Percentiles rank a stretch among this genome's conserved stretches.
Conservation (phyloP, 1,140 invertebrate genomes). For the Ceratitis capitata region DNA sequence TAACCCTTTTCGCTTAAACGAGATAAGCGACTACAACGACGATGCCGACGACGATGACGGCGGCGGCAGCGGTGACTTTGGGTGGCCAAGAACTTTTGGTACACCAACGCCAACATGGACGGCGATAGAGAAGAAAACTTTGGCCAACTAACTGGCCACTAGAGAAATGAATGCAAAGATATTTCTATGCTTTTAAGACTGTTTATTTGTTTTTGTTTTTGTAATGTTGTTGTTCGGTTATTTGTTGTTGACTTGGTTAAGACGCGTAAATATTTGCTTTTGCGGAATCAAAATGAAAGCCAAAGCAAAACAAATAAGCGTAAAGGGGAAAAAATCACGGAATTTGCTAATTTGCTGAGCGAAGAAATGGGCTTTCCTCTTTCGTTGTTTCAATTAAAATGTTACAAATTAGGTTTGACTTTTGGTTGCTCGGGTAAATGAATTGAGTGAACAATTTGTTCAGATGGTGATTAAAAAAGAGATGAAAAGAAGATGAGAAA, state of each 20-base stretch:
- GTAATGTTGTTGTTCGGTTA: not conserved
- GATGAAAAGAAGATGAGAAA: no score
- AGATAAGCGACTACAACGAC: not conserved
- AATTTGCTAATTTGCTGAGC: slow-evolving; percentile 23
- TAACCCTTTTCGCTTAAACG: slow-evolving; percentile 29
- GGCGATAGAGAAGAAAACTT: not conserved
- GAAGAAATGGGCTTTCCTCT: not conserved
- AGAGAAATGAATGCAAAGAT: not conserved
- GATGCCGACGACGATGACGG: not conserved
- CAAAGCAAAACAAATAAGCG: not conserved
- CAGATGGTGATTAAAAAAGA: no score
- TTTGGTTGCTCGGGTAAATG: not conserved
- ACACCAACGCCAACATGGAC: not conserved
- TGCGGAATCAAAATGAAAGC: not conserved
- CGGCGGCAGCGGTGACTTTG: not conserved
- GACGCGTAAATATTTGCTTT: slow-evolving; percentile 28
- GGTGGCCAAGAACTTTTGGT: slow-evolving; percentile 15
- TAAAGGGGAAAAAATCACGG: not conserved
- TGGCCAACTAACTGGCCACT: slow-evolving; percentile 30
- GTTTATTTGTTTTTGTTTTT: not conserved
- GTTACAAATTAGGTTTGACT: not conserved
- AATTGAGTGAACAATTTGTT: no score
- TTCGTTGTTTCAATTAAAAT: slow-evolving; percentile 22
- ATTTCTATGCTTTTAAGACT: not conserved
- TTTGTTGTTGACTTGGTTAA: slow-evolving; percentile 36